These are phyloP conservation scores for Zaprionus nigranus DNA, from an alignment of 1,140 invertebrate species.

Conservation along the genomic window DNA sequence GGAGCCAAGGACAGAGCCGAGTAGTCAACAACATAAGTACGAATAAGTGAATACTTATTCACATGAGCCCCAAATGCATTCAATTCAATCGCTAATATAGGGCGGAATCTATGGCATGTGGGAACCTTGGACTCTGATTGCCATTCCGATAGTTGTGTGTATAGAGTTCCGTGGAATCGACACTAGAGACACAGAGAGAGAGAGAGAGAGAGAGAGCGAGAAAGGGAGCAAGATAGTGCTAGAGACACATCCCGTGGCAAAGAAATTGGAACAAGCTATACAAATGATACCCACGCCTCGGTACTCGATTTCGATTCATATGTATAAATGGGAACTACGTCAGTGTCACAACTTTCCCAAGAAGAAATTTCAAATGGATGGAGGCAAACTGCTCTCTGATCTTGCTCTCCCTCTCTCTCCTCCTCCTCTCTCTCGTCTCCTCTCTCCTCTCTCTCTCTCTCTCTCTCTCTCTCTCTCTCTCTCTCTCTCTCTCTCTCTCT, in stretches of 20 bases:
- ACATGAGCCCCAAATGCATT: conserved; percentile 14
- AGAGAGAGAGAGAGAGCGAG: not conserved
- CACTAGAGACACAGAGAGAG: not conserved
- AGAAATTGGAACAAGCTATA: not conserved
- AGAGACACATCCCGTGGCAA: conserved; percentile 10
- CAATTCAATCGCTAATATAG: conserved; percentile 14
- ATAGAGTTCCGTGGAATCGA: conserved; percentile 6
- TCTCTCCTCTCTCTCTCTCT: not conserved
- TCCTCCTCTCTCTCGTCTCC: not conserved
- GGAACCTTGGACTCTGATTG: conserved; percentile 22
- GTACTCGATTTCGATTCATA: not conserved
- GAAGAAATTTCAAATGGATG: conserved; percentile 20
- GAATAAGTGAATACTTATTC: conserved; percentile 2
- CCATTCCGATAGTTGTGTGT: conserved; percentile 1
- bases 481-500: not conserved
- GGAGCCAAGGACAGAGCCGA: not conserved
- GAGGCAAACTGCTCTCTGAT: conserved; percentile 1
- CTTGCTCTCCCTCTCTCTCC: conserved; percentile 1
- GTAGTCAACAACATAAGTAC: conserved; percentile 4
- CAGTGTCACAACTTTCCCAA: conserved; percentile 47
- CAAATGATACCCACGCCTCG: conserved; percentile 9
- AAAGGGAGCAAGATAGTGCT: not conserved
- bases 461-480: not conserved
- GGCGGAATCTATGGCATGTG: conserved; percentile 7
- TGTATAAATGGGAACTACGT: conserved; percentile 15